These are phyloP conservation scores for Bedellia somnulentella DNA, from an alignment of 2,888 invertebrate species.

Conservation along the genomic window DNA sequence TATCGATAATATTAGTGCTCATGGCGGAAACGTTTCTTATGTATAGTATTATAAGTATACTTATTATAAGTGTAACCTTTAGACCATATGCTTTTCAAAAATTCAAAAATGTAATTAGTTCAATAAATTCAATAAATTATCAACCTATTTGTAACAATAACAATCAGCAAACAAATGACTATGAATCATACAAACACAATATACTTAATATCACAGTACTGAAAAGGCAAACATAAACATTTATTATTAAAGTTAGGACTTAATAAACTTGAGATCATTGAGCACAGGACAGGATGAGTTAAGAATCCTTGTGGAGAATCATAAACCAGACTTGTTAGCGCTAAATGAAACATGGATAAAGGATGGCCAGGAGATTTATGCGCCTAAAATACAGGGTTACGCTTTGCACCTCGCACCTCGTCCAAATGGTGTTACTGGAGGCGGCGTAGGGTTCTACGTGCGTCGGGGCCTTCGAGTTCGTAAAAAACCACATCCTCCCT, in stretches of 20 bases:
- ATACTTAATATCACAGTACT: background rate
- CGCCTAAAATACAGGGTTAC: conserved; percentile 1
- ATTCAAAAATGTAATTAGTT: no score
- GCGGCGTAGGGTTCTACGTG: conserved; percentile 2
- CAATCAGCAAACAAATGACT: no score
- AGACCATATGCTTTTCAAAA: no score
- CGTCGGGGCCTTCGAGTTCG: conserved; percentile 1
- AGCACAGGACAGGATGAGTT: conserved; percentile 3
- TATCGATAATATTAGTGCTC: no score
- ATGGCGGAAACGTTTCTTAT: no score
- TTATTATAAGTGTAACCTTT: no score
- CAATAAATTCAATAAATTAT: no score
- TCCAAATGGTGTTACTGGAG: background rate
- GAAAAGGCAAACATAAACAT: background rate
- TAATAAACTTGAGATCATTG: conserved; percentile 2
- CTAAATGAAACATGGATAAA: conserved; percentile 4
- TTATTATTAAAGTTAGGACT: conserved; percentile 1
- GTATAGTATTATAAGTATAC: no score
- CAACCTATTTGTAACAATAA: no score
- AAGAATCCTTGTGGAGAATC: background rate
- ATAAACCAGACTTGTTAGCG: conserved; percentile 3
- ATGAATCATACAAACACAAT: no score
- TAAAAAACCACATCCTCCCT: background rate
- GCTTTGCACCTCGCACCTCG: background rate
- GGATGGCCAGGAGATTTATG: background rate